phyloP scores from a whole-genome alignment of 2,113 vertebrate genomes.

The Alethe castanea region DNA sequence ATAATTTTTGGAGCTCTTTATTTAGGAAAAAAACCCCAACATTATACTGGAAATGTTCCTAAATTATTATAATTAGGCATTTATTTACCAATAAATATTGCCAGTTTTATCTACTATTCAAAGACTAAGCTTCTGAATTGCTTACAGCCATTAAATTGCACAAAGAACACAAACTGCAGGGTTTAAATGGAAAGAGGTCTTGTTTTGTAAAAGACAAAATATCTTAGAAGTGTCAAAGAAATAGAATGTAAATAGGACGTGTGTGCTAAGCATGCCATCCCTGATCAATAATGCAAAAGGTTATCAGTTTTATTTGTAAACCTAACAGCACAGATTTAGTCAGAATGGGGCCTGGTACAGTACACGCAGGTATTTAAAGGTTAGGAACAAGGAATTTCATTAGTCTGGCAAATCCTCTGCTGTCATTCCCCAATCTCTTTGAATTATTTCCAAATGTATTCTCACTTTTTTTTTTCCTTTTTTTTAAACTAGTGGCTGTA shows the following conservation, averaged over 20 bases:
- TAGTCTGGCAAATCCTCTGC: constrained; percentile 15
- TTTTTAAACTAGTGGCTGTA: neutral
- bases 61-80: constrained; percentile 52
- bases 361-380: neutral
- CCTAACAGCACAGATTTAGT: neutral
- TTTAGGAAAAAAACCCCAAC: neutral
- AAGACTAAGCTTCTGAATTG: constrained; percentile 14
- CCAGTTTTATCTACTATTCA: constrained; percentile 30
- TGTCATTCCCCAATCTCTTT: neutral
- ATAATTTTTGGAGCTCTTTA: neutral
- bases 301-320: constrained; percentile 41
- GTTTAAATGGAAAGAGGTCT: neutral
- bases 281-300: constrained; percentile 58
- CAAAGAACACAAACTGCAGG: neutral
- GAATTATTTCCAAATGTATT: constrained; percentile 4
- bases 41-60: constrained; percentile 43
- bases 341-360: neutral
- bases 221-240: neutral
- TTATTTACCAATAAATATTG: constrained; percentile 62
- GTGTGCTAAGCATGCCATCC: neutral
- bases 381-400: constrained; percentile 18
- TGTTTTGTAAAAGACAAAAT: neutral
- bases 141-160: constrained; percentile 11
- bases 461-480: neutral
- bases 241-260: neutral